Conservation (phyloP, 2,113 vertebrate species). For the Alaudala cheleensis region DNA sequence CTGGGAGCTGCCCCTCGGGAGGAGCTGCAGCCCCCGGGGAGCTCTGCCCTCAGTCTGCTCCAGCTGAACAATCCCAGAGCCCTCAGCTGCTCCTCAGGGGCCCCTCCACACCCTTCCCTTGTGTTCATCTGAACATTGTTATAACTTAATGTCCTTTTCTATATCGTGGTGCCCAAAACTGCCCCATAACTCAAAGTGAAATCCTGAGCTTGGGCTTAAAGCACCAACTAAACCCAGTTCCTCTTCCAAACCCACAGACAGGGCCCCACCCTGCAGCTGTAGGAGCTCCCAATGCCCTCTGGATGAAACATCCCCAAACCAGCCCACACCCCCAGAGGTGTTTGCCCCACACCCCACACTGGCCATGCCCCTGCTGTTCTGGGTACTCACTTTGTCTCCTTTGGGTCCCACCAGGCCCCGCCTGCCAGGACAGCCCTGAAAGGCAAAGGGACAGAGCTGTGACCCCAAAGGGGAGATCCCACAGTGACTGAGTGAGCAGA, state of each 20-base stretch:
- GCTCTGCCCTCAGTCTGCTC: neutral
- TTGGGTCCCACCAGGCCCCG: slow-evolving; percentile 80
- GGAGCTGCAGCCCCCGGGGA: too few relatives aligned
- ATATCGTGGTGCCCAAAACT: neutral
- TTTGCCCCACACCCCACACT: neutral
- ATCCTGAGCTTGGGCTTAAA: neutral
- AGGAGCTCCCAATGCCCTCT: neutral
- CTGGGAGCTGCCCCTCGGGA: too few relatives aligned
- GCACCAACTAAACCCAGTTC: neutral
- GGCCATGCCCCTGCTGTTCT: rapidly evolving
- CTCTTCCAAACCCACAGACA: neutral
- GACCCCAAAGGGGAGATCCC: neutral
- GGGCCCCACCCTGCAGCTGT: neutral
- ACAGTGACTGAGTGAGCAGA: neutral
- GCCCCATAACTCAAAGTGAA: neutral
- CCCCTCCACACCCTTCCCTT: neutral
- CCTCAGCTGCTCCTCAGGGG: neutral
- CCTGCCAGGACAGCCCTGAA: slow-evolving; percentile 82
- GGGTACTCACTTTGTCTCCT: slow-evolving; percentile 82
- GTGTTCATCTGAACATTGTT: rapidly evolving
- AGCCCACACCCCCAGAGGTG: rapidly evolving
- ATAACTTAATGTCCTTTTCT: neutral
- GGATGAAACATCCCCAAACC: neutral
- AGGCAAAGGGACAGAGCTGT: neutral
- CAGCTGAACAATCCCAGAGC: neutral